Evolutionary conservation across 1,140 invertebrate genomes (phyloP), one percentile per base, ranked within the genome.

Genomic region (Meloidogyne hapla): DNA sequence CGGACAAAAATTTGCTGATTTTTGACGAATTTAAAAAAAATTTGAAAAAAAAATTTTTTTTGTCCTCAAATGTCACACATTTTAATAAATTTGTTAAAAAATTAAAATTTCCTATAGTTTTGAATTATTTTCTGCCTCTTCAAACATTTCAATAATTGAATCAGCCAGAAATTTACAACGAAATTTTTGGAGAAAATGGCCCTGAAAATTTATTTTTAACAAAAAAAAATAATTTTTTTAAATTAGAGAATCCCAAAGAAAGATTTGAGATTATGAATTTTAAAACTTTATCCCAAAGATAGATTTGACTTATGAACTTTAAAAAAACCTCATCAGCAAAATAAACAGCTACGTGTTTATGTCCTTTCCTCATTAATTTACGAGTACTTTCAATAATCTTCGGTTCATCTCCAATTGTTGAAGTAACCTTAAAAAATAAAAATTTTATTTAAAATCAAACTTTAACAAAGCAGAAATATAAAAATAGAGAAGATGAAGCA

Each of bases 121-220:
- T 48, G 45, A 48, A 4, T 48, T 18, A 48, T 18, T 48, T 18
- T 48, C 45, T 5, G 15, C 45, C 15, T 48, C 45, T 1, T 48
- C 45, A 48, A 79, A 78, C 28, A 79, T 28, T 15, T 15, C n/a
- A 21, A 21, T 13, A n/a, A 79, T 79, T 26, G n/a, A n/a, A 9
- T 78, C 72, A 33, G 72, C 80, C 23, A 81, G 18, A 26, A 81
- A 69, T 61, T 69, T 66, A 48, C 81, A 81, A 38, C 81, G 42
- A 67, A 38, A 28, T 70, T 81, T 81, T 64, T 81, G 80, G 15
- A 81, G 80, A 64, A 82, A 81, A 80, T 81, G 80, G 15, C 78
- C 81, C 18, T 81, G 4, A 28, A 66, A 66, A n/a, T n/a, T 4
- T n/a, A n/a, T n/a, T n/a, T n/a, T n/a, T n/a, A n/a, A n/a, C n/a